Base-by-base conservation (phyloP, 2,888 invertebrate genomes). In the Caenorhabditis becei region DNA sequence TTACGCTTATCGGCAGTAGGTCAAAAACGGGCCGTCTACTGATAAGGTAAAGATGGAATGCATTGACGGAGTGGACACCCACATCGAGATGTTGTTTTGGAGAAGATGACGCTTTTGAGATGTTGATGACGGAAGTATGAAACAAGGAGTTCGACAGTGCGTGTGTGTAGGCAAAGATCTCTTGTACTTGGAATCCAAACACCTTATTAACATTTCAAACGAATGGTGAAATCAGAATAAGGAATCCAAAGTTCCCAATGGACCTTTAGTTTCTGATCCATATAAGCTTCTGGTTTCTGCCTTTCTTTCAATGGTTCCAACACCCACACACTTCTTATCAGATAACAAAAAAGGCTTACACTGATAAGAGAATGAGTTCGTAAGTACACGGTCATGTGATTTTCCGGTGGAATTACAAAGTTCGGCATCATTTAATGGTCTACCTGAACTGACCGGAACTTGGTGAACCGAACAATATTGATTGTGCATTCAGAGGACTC, bases 41-140 rank as follows among this genome's bases (percentile, higher is more conserved):
- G 61, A 70, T 70, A 70, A 70, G 59, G 37, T n/a, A 35, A 24
- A 37, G 20, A 37, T 37, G 66, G 66, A 66, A 75, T 75, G 59
- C 67, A 35, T 59, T 75, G 75, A 75, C 66, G 75, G 59, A 3
- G 47, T 10, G 58, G 66, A 66, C 74, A 65, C 66, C 66, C 66
- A 66, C 75, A 44, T 51, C 35, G 62, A 16, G n/a, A 1, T 28
- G 32, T 11, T 37, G 28, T 20, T 20, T 26, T n/a, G n/a, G 37
- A 26, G n/a, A 24, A 28, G 47, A 51, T 47, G 61, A 16, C 56
- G 58, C 51, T 28, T 41, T 32, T 72, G n/a, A 7, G 54, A 47
- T 47, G 16, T 2, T 23, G 10, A 1, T 10, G 26, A 24, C 24
- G 53, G 53, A 53, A 53, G 24, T 20, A 26, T 24, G 53, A 53